Evolutionary conservation across 2,888 invertebrate genomes (phyloP).

Genomic region (Xestobium rufovillosum): DNA sequence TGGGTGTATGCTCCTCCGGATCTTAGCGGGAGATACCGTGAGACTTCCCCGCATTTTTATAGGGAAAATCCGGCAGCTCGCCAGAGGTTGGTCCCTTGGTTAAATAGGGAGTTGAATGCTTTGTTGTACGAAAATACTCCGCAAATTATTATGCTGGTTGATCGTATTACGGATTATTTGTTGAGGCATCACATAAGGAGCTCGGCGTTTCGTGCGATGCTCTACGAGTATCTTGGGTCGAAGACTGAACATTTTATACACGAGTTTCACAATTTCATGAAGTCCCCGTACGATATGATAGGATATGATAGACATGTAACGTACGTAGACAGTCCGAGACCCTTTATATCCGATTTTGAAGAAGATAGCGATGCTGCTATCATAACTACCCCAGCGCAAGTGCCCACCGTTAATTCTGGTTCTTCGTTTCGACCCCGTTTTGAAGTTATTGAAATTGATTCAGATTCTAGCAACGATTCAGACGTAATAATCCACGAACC

Average conservation of each 20-base stretch:
- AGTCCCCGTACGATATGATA: constrained; percentile 78
- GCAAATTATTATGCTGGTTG: constrained; percentile 56
- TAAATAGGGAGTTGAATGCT: constrained; percentile 77
- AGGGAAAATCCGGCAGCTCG: constrained; percentile 72
- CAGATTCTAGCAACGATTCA: constrained; percentile 29
- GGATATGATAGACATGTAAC: constrained; percentile 70
- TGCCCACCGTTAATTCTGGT: constrained; percentile 13
- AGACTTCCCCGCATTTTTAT: constrained; percentile 67
- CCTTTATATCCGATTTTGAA: constrained; percentile 9
- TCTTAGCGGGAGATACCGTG: constrained; percentile 62
- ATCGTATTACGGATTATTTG: constrained; percentile 62
- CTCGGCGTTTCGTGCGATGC: constrained; percentile 59
- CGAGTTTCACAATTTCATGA: constrained; percentile 79
- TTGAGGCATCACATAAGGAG: constrained; percentile 60
- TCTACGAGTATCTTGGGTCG: constrained; percentile 61
- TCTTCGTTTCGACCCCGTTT: constrained; percentile 5
- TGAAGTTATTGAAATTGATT: constrained; percentile 29
- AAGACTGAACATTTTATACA: constrained; percentile 83
- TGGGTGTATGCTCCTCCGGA: constrained; percentile 67
- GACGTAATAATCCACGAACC: constrained; percentile 31
- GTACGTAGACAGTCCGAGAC: constrained; percentile 46
- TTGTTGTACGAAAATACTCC: constrained; percentile 59
- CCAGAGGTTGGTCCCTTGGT: constrained; percentile 79
- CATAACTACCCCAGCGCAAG: constrained; percentile 20
- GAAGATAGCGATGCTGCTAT: constrained; percentile 1